phyloP scores from a whole-genome alignment of 2,797 vertebrate species.

The Phrynocephalus forsythii region DNA sequence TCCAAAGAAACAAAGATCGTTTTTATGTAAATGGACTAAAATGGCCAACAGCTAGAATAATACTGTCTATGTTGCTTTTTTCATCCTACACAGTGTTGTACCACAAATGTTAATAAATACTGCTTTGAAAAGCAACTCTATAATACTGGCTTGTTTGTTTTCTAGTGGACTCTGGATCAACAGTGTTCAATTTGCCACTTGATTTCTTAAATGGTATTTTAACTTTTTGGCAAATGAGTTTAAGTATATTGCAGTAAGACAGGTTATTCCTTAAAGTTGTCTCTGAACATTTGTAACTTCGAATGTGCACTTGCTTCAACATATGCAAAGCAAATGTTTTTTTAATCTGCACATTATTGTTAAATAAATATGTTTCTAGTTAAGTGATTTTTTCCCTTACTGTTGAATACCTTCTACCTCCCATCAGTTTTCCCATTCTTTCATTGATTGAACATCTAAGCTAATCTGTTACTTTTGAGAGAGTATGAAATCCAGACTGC shows the following conservation, averaged over 20 bases:
- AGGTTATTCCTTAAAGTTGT: constrained; percentile 19
- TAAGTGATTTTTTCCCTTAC: constrained; percentile 6
- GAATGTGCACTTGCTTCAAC: constrained; percentile 48
- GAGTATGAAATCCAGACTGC: constrained; percentile 30
- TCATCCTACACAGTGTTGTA: constrained; percentile 57
- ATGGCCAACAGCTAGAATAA: constrained; percentile 53
- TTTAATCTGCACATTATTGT: constrained; percentile 17
- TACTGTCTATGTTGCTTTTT: constrained; percentile 61
- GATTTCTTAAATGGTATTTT: constrained; percentile 3
- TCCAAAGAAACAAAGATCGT: constrained; percentile 74
- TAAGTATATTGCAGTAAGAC: neutral
- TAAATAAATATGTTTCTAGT: constrained; percentile 28
- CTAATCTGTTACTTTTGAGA: constrained; percentile 37
- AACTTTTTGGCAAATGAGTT: constrained; percentile 38
- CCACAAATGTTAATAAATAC: constrained; percentile 56
- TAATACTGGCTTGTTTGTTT: constrained; percentile 56
- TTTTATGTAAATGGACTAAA: constrained; percentile 73
- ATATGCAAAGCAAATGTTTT: constrained; percentile 53
- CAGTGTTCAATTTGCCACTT: constrained; percentile 35
- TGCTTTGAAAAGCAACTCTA: constrained; percentile 53
- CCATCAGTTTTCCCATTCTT: constrained; percentile 53
- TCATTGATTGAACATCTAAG: constrained; percentile 44
- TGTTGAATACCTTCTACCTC: constrained; percentile 40
- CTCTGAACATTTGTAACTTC: constrained; percentile 36
- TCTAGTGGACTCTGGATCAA: constrained; percentile 52